These are phyloP conservation scores for Canis aureus DNA, from an alignment of 2,113 vertebrate species.

Conservation along the genomic window DNA sequence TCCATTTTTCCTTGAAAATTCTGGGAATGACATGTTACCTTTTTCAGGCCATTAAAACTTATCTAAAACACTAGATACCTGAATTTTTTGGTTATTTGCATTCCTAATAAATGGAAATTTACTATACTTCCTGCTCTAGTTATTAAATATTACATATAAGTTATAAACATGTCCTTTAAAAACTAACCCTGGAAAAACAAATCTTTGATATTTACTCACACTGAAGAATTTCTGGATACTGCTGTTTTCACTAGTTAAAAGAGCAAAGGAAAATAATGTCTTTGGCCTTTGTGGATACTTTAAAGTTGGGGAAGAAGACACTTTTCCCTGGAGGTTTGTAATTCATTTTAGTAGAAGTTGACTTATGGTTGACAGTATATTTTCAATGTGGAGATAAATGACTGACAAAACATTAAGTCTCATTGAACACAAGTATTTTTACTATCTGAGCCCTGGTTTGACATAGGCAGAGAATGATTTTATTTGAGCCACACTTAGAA, in stretches of 20 bases:
- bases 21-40: neutral
- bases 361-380: conserved; percentile 46
- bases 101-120: neutral
- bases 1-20: neutral
- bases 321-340: conserved; percentile 2
- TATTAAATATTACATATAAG: neutral
- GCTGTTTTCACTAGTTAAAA: neutral
- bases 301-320: neutral
- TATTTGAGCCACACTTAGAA: conserved; percentile 72
- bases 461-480: conserved; percentile 72
- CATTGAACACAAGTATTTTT: conserved; percentile 68
- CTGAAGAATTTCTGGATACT: neutral
- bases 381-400: conserved; percentile 76
- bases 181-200: conserved; percentile 19
- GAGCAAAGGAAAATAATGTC: neutral
- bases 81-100: neutral
- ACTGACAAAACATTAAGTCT: conserved; percentile 72
- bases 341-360: conserved; percentile 56
- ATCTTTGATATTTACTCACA: neutral
- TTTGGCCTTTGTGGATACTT: conserved; percentile 33
- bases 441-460: conserved; percentile 26
- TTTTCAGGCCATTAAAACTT: neutral
- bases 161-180: conserved; percentile 40
- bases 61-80: neutral
- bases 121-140: conserved; percentile 20